Evolutionary conservation across 2,888 invertebrate genomes (phyloP).

Genomic region (Athalia circularis): DNA sequence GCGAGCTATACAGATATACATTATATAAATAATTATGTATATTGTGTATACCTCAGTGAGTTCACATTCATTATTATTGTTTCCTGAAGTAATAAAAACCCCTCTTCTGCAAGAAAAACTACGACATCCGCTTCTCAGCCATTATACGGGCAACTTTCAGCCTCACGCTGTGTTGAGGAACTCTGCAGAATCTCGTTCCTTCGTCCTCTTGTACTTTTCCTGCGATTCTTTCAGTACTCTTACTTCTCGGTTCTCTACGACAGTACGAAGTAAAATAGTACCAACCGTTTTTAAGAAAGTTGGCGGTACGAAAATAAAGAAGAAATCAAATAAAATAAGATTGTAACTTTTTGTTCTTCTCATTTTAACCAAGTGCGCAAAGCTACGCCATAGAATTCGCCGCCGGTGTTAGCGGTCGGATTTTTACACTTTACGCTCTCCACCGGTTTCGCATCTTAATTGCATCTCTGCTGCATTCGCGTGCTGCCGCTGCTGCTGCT

Average conservation of each 20-base stretch:
- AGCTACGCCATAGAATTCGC: neutral
- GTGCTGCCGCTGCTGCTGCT: no score
- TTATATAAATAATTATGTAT: no score
- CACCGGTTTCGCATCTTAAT: no score
- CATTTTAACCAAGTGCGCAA: slow-evolving; percentile 1
- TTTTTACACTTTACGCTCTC: no score
- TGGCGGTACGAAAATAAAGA: neutral
- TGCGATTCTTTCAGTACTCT: no score
- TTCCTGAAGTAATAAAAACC: slow-evolving; percentile 22
- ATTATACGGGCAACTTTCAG: slow-evolving; percentile 21
- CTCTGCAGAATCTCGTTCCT: slow-evolving; percentile 26
- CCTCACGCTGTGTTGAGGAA: slow-evolving; percentile 1
- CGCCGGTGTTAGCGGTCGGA: neutral
- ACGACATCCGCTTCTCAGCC: slow-evolving; percentile 9
- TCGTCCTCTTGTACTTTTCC: neutral
- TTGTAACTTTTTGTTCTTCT: neutral
- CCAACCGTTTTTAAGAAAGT: slow-evolving; percentile 27
- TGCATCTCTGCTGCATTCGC: no score
- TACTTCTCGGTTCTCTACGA: no score
- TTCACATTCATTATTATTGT: slow-evolving; percentile 26
- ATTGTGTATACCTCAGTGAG: slow-evolving; percentile 19
- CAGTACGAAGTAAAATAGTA: neutral
- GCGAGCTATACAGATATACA: no score
- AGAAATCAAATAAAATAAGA: neutral
- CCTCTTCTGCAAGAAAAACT: neutral